Evolutionary conservation across 64 coral and sea anemone genomes (phyloP).

Genomic region (Pocillopora damicornis): DNA sequence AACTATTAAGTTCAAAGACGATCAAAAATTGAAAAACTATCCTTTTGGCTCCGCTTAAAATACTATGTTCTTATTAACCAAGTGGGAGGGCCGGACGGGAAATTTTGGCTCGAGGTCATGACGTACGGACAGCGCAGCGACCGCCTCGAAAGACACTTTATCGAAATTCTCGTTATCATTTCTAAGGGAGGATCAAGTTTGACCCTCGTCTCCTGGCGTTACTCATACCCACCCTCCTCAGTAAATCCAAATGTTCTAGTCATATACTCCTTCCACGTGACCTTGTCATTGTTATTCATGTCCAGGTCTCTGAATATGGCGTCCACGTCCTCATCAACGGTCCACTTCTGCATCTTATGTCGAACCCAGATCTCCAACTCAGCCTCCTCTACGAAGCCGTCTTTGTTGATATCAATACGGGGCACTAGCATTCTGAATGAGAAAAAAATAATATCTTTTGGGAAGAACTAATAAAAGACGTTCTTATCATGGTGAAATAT

Average conservation of each 20-base stretch:
- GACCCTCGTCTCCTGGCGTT: too few species aligned
- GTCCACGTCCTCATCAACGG: constrained; percentile 85
- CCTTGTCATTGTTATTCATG: constrained; percentile 65
- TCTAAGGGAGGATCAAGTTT: too few species aligned
- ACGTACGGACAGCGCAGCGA: too few species aligned
- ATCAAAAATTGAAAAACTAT: too few species aligned
- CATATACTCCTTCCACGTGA: constrained; percentile 90
- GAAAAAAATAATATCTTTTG: neutral
- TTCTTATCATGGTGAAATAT: too few species aligned
- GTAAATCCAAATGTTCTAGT: constrained; percentile 79
- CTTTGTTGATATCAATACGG: constrained; percentile 92
- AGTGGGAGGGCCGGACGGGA: too few species aligned
- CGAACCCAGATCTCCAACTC: constrained; percentile 95
- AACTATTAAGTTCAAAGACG: too few species aligned
- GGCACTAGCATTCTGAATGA: constrained; percentile 82
- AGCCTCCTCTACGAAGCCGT: constrained; percentile 90
- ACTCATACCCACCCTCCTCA: constrained; percentile 47
- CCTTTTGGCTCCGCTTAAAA: too few species aligned
- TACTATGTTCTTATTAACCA: too few species aligned
- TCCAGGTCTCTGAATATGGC: constrained; percentile 85
- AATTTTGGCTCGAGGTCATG: too few species aligned
- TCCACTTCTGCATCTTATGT: constrained; percentile 93
- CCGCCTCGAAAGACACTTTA: too few species aligned
- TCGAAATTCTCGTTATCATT: too few species aligned
- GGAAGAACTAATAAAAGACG: neutral